Percentiles rank a stretch among this genome's conserved stretches.
Evolutionary conservation across 92 coral and sea anemone genomes (phyloP).

Genomic region (Phenganax marumi): DNA sequence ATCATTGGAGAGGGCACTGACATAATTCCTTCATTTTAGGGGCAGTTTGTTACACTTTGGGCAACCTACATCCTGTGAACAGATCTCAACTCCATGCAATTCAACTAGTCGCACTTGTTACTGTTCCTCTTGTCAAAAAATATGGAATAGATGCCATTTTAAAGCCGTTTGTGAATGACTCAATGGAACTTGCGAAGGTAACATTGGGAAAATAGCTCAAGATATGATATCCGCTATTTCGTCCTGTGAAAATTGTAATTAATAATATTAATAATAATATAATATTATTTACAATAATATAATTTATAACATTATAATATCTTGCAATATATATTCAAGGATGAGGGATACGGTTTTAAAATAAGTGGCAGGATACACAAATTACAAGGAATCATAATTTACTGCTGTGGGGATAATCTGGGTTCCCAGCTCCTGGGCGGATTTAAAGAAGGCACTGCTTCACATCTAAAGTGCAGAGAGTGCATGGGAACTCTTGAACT

Average conservation of each 20-base stretch:
- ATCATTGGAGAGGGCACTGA: too few species aligned
- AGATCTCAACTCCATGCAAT: conserved; percentile 38
- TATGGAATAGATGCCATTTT: conserved; percentile 39
- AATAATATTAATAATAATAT: not conserved
- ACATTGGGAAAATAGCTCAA: too few species aligned
- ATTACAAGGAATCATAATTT: not conserved
- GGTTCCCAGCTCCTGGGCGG: not conserved
- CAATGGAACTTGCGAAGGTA: not conserved
- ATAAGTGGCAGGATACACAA: not conserved
- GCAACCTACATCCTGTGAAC: conserved; percentile 25
- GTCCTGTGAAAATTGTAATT: not conserved
- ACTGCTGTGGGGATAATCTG: not conserved
- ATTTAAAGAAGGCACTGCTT: not conserved
- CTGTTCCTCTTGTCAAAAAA: not conserved
- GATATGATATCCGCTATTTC: too few species aligned
- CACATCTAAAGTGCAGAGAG: not conserved
- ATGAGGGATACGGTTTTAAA: not conserved
- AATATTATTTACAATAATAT: not conserved
- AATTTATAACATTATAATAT: too few species aligned
- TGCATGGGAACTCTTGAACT: not conserved
- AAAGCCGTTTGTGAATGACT: conserved; percentile 21
- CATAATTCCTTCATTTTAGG: not conserved
- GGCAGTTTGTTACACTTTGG: conserved; percentile 30
- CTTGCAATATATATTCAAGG: not conserved
- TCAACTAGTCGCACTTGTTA: conserved; percentile 33